phyloP scores from a whole-genome alignment of 2,888 invertebrate genomes.

The Chalcosyrphus nemorum region DNA sequence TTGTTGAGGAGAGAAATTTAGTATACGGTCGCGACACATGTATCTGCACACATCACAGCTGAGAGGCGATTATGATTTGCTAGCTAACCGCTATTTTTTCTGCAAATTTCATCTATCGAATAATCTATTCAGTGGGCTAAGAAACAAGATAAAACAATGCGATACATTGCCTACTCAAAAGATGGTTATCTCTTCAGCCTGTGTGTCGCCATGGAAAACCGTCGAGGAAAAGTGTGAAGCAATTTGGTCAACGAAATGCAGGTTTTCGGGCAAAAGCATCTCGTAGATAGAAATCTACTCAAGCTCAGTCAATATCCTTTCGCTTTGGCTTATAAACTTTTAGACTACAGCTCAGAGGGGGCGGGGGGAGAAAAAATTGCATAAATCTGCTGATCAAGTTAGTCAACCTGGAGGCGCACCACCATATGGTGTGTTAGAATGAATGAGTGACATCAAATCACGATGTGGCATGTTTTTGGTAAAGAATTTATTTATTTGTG shows the following conservation, averaged over 20 bases:
- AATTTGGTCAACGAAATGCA: conserved; percentile 38
- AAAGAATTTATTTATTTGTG: conserved; percentile 51
- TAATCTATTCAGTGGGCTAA: conserved; percentile 51
- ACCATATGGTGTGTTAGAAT: conserved; percentile 2
- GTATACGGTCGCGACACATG: conserved; percentile 24
- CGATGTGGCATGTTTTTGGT: conserved; percentile 41
- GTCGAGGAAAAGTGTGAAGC: conserved; percentile 48
- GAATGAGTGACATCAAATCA: conserved; percentile 39
- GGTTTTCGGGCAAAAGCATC: conserved; percentile 1
- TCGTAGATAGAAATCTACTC: conserved; percentile 20
- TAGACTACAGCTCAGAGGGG: too few relatives aligned
- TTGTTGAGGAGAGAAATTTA: too few relatives aligned
- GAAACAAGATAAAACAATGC: conserved; percentile 62
- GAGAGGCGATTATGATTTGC: conserved; percentile 48
- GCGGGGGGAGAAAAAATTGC: background rate
- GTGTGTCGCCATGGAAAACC: conserved; percentile 3
- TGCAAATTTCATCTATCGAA: conserved; percentile 19
- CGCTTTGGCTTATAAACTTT: background rate
- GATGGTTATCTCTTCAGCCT: conserved; percentile 41
- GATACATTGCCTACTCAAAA: conserved; percentile 56
- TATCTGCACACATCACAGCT: background rate
- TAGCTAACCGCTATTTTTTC: conserved; percentile 3
- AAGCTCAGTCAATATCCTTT: background rate
- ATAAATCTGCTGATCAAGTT: conserved; percentile 26
- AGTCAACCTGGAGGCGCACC: conserved; percentile 28